Conservation (phyloP, 2,888 invertebrate genomes). For the Volucella inflata region DNA sequence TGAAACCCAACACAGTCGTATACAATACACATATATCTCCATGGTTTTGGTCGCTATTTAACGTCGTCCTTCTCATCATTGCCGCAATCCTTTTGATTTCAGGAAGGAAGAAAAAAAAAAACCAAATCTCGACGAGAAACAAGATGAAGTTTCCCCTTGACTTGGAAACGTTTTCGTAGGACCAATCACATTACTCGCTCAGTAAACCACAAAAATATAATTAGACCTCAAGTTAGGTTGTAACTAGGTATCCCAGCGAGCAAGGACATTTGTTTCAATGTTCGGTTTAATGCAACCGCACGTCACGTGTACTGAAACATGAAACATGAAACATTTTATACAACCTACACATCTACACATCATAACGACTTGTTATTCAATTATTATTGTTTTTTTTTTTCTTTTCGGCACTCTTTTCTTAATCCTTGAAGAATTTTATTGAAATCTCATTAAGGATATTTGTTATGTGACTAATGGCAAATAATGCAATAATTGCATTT, state of each 20-base stretch:
- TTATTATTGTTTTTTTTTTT: conserved; percentile 76
- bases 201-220: conserved; percentile 68
- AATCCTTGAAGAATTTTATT: conserved; percentile 60
- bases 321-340: conserved; percentile 61
- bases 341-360: conserved; percentile 22
- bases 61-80: conserved; percentile 21
- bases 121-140: not conserved
- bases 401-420: too few species aligned
- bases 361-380: conserved; percentile 75
- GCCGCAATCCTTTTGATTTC: conserved; percentile 46
- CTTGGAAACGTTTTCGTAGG: not conserved
- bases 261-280: conserved; percentile 33
- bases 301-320: conserved; percentile 57
- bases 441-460: conserved; percentile 70
- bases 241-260: conserved; percentile 41
- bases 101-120: conserved; percentile 15
- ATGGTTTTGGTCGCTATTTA: conserved; percentile 4
- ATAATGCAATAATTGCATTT: conserved; percentile 68
- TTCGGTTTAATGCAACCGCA: conserved; percentile 48
- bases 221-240: conserved; percentile 55
- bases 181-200: conserved; percentile 68
- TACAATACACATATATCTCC: not conserved
- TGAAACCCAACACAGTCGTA: conserved; percentile 20
- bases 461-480: conserved; percentile 55
- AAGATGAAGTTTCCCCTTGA: conserved; percentile 58